A percentile compares a stretch with the other conserved stretches of the same genome.
Evolutionary conservation across 1,140 invertebrate species (phyloP).

Genomic region (Leptonema lineaticorne): DNA sequence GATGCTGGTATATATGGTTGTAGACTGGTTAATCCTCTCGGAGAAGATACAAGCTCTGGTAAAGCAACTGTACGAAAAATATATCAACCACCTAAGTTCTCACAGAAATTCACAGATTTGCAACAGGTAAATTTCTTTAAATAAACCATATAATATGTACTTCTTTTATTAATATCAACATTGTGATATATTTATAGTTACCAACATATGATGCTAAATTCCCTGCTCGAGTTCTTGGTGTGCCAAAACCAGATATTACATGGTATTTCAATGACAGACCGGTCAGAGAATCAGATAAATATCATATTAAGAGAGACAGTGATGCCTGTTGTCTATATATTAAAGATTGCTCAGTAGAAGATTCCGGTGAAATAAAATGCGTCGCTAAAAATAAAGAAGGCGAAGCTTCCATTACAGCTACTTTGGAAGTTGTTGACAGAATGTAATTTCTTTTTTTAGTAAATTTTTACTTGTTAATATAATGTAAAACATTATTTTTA

Average conservation of each 20-base stretch:
- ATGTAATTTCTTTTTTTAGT: constrained; percentile 63
- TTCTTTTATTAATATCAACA: background rate
- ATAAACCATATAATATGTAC: background rate
- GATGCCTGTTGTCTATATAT: constrained; percentile 77
- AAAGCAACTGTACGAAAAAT: constrained; percentile 76
- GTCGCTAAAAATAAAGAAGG: constrained; percentile 79
- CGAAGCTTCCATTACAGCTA: constrained; percentile 71
- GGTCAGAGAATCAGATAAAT: constrained; percentile 69
- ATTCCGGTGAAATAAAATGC: constrained; percentile 77
- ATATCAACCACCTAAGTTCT: constrained; percentile 77
- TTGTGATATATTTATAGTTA: constrained; percentile 52
- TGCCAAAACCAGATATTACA: constrained; percentile 81
- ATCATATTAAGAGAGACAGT: constrained; percentile 74
- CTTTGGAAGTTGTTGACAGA: constrained; percentile 75
- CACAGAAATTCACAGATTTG: constrained; percentile 79
- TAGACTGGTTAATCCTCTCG: constrained; percentile 72
- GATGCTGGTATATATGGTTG: constrained; percentile 81
- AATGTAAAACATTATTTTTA: background rate
- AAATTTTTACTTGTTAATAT: background rate
- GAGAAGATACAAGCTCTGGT: constrained; percentile 67
- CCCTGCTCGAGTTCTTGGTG: constrained; percentile 76
- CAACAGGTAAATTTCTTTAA: constrained; percentile 66
- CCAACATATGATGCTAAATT: constrained; percentile 79
- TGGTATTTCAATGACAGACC: constrained; percentile 82
- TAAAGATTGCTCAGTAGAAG: constrained; percentile 64